Evolutionary conservation across 92 coral and sea anemone genomes (phyloP).

Genomic region (Isaurus tuberculatus): DNA sequence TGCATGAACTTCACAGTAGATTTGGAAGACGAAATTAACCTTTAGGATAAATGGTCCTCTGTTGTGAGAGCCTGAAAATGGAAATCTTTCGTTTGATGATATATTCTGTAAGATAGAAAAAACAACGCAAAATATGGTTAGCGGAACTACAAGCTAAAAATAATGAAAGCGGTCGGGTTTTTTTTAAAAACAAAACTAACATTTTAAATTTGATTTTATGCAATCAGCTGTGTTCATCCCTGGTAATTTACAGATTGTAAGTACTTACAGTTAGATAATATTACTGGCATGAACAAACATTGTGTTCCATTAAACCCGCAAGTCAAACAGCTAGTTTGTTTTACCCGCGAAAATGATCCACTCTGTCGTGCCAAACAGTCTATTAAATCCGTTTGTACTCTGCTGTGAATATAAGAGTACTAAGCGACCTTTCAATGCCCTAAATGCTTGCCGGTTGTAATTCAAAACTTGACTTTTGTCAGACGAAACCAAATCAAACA

Average conservation of each 20-base stretch:
- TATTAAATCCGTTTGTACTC: slow-evolving; percentile 43
- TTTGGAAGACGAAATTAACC: slow-evolving; percentile 53
- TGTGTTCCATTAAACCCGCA: slow-evolving; percentile 32
- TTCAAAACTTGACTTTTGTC: slow-evolving; percentile 31
- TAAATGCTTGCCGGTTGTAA: slow-evolving; percentile 43
- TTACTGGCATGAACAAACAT: slow-evolving; percentile 14
- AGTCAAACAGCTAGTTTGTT: slow-evolving; percentile 34
- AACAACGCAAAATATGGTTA: not conserved
- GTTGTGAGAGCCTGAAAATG: slow-evolving; percentile 12
- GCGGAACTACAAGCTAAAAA: slow-evolving; percentile 1
- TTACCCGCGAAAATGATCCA: slow-evolving; percentile 42
- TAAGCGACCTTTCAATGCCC: slow-evolving; percentile 45
- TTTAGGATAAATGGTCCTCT: slow-evolving; percentile 45
- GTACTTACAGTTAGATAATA: slow-evolving; percentile 24
- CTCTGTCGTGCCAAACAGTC: slow-evolving; percentile 3
- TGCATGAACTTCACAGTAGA: slow-evolving; percentile 74
- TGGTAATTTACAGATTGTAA: not conserved
- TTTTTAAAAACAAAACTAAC: slow-evolving; percentile 4
- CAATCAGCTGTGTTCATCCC: not conserved
- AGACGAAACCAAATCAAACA: slow-evolving; percentile 25
- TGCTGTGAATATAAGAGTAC: slow-evolving; percentile 38
- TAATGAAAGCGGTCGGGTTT: not conserved
- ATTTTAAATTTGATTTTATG: not conserved
- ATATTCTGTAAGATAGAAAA: slow-evolving; percentile 38
- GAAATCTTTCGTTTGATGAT: slow-evolving; percentile 33